Conservation (phyloP, 2,797 vertebrate genomes). For the Coilia nasus region DNA sequence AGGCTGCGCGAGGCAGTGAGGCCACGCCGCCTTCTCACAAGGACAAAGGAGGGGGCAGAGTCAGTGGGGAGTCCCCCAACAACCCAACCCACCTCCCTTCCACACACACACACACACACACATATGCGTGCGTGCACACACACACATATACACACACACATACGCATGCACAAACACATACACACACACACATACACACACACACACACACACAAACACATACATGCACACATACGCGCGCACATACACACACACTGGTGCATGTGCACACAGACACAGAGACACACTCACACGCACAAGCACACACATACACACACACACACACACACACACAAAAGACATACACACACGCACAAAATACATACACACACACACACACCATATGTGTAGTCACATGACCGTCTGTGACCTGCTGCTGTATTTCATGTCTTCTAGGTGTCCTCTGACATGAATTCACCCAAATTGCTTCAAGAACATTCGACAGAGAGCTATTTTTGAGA, state of each 20-base stretch:
- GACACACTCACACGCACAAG: not conserved
- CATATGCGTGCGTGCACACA: too few species aligned
- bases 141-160: not conserved
- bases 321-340: not conserved
- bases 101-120: conserved; percentile 13
- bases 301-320: not conserved
- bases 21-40: conserved; percentile 49
- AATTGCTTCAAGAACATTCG: not conserved
- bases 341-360: not conserved
- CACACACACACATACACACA: not conserved
- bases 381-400: not conserved
- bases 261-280: not conserved
- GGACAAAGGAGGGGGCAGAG: conserved; percentile 53
- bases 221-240: not conserved
- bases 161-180: not conserved
- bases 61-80: conserved; percentile 29
- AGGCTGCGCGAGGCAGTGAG: conserved; percentile 61
- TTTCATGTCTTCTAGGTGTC: not conserved
- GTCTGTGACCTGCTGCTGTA: not conserved
- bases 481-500: not conserved
- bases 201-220: not conserved
- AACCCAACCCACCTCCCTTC: conserved; percentile 29
- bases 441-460: not conserved
- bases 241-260: not conserved
- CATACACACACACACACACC: not conserved